Percentiles rank a stretch among this genome's conserved stretches.
phyloP scores from a whole-genome alignment of 2,888 invertebrate species.

The Xylocampa areola region DNA sequence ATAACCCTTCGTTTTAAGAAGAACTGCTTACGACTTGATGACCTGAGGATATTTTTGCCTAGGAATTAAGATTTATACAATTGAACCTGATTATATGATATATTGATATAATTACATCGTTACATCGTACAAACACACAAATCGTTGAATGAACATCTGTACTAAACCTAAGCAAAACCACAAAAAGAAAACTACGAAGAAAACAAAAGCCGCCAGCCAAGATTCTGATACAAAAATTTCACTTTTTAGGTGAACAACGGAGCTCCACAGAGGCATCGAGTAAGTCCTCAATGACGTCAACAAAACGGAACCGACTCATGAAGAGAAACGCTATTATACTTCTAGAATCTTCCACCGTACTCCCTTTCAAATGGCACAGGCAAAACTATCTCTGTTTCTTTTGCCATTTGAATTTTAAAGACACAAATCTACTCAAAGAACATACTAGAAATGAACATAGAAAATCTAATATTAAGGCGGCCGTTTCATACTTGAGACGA shows the following conservation, averaged over 20 bases:
- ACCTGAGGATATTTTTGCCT: no score
- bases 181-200: not conserved
- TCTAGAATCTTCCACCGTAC: constrained; percentile 75
- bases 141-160: no score
- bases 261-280: constrained; percentile 62
- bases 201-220: constrained; percentile 19
- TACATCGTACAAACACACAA: no score
- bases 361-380: constrained; percentile 85
- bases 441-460: constrained; percentile 76
- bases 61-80: no score
- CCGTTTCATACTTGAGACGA: constrained; percentile 76
- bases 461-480: constrained; percentile 73
- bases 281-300: constrained; percentile 77
- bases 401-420: constrained; percentile 78
- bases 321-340: constrained; percentile 80
- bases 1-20: no score
- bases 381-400: constrained; percentile 84
- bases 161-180: not conserved
- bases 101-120: no score
- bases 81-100: no score
- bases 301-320: constrained; percentile 79
- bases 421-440: constrained; percentile 73
- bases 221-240: constrained; percentile 68
- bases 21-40: no score
- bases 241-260: constrained; percentile 76